Percentiles rank a stretch among this genome's conserved stretches.
Conservation (phyloP, 1,140 invertebrate genomes). For the Euglossa dilemma region DNA sequence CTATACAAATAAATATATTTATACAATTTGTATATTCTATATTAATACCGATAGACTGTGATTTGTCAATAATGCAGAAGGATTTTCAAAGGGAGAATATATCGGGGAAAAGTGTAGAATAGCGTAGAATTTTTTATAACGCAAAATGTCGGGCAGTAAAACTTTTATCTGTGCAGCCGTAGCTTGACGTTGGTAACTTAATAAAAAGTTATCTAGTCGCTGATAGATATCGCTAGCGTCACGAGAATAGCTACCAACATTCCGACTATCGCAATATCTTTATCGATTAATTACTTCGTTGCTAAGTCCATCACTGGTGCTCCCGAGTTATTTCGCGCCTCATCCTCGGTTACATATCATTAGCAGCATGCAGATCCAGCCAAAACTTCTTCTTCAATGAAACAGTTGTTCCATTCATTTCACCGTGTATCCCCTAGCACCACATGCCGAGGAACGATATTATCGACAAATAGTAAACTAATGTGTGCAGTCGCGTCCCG, state of each 20-base stretch:
- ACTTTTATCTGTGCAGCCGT: neutral
- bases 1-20: too few species aligned
- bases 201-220: neutral
- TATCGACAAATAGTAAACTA: conserved; percentile 44
- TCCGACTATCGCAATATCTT: neutral
- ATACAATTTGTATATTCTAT: too few species aligned
- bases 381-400: conserved; percentile 22
- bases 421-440: neutral
- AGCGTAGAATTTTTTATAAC: neutral
- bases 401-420: conserved; percentile 61
- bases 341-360: conserved; percentile 33
- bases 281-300: neutral
- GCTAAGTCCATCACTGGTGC: conserved; percentile 17
- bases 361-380: conserved; percentile 20
- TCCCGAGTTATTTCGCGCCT: conserved; percentile 46
- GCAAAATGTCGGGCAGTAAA: neutral
- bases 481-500: conserved; percentile 43
- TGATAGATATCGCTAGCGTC: neutral
- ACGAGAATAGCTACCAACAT: neutral
- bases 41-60: too few species aligned
- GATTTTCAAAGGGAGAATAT: neutral
- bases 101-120: neutral
- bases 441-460: conserved; percentile 34
- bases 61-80: too few species aligned
- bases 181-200: neutral